phyloP scores from a whole-genome alignment of 1,140 invertebrate genomes.

The Aethina tumida region DNA sequence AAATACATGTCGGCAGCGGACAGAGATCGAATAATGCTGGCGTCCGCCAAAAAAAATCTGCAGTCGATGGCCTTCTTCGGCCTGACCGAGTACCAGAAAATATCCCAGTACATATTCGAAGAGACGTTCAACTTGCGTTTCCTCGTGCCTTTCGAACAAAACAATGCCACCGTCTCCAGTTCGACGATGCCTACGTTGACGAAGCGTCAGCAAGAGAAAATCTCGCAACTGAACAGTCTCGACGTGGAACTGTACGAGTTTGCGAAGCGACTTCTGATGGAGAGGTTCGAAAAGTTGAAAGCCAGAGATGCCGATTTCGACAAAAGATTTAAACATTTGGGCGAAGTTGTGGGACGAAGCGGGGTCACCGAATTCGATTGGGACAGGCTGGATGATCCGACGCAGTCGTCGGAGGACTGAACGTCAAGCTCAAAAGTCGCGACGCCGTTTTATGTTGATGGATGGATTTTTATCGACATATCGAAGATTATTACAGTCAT shows the following conservation, averaged over 20 bases:
- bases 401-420: conserved; percentile 2
- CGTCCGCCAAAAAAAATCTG: conserved; percentile 91
- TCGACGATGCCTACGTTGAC: conserved; percentile 63
- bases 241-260: conserved; percentile 92
- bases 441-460: no score
- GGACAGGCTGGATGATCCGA: conserved; percentile 44
- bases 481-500: no score
- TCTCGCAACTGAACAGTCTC: conserved; percentile 74
- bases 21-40: conserved; percentile 73
- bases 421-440: conserved; percentile 5
- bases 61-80: conserved; percentile 95
- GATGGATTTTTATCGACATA: no score
- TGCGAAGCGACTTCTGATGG: conserved; percentile 80
- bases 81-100: conserved; percentile 82
- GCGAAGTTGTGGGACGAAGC: conserved; percentile 57
- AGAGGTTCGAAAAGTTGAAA: conserved; percentile 73
- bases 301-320: conserved; percentile 70
- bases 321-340: conserved; percentile 67
- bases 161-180: conserved; percentile 78
- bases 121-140: conserved; percentile 92
- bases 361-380: conserved; percentile 76
- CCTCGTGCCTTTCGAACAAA: conserved; percentile 77
- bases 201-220: conserved; percentile 58
- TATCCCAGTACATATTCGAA: conserved; percentile 94
- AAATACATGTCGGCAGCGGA: conserved; percentile 58